Conservation (phyloP, 2,888 invertebrate genomes). For the Noctua fimbriata region DNA sequence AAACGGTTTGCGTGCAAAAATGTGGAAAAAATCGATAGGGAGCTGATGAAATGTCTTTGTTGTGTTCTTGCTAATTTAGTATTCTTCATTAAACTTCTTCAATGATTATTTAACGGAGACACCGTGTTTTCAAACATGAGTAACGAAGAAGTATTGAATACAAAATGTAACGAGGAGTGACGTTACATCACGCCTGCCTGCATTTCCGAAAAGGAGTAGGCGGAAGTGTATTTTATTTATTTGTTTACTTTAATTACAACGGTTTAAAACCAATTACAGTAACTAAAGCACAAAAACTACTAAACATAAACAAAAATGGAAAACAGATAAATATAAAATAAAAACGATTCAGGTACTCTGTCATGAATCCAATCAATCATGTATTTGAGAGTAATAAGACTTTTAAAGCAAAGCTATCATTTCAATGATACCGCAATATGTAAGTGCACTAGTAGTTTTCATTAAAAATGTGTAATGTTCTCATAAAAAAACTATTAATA, state of each 20-base stretch:
- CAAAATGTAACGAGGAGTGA: not conserved
- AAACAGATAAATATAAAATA: too few relatives aligned
- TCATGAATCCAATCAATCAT: too few relatives aligned
- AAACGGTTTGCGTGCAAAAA: constrained; percentile 72
- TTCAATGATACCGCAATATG: not conserved
- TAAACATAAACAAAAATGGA: too few relatives aligned
- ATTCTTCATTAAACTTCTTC: constrained; percentile 60
- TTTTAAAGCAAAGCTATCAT: not conserved
- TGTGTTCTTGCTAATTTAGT: constrained; percentile 57
- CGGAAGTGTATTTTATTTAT: too few relatives aligned
- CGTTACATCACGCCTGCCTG: not conserved
- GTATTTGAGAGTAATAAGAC: not conserved
- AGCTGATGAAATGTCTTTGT: constrained; percentile 62
- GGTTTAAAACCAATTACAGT: too few relatives aligned
- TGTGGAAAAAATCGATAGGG: constrained; percentile 67
- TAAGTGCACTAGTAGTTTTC: not conserved
- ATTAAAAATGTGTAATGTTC: not conserved
- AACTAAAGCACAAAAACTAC: too few relatives aligned
- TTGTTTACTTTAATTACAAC: too few relatives aligned
- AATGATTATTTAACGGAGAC: constrained; percentile 32
- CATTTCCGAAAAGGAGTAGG: not conserved
- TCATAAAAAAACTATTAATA: not conserved
- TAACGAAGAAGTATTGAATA: not conserved
- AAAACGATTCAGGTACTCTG: too few relatives aligned
- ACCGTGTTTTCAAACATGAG: constrained; percentile 10